Evolutionary conservation across 2,888 invertebrate species (phyloP).

Genomic region (Pharmacophagus antenor): DNA sequence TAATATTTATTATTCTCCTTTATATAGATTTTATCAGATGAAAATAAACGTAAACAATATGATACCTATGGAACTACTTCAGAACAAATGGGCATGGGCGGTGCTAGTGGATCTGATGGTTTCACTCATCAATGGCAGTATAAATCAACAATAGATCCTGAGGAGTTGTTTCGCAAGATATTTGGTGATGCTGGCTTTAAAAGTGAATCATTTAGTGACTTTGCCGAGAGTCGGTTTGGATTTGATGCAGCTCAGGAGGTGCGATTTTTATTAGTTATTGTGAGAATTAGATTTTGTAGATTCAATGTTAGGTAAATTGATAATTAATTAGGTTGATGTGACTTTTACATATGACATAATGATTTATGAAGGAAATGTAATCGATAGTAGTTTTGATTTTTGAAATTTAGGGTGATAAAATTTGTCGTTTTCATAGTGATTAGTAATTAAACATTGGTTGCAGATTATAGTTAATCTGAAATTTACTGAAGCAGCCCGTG

Average conservation of each 20-base stretch:
- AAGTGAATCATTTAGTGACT: slow-evolving; percentile 86
- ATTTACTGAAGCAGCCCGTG: slow-evolving; percentile 97
- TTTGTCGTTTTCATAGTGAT: not conserved
- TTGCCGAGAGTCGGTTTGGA: slow-evolving; percentile 93
- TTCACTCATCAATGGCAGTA: slow-evolving; percentile 91
- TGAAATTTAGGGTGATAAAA: no score
- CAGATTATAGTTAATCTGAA: slow-evolving; percentile 78
- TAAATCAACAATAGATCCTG: slow-evolving; percentile 94
- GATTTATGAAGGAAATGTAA: no score
- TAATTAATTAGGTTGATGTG: no score
- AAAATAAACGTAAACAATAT: slow-evolving; percentile 93
- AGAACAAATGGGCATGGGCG: slow-evolving; percentile 90
- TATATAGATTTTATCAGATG: slow-evolving; percentile 91
- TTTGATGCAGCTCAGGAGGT: slow-evolving; percentile 96
- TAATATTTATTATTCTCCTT: not conserved
- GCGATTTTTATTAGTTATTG: slow-evolving; percentile 29
- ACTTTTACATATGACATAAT: no score
- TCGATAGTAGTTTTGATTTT: no score
- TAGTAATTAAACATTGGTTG: not conserved
- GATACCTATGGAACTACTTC: slow-evolving; percentile 95
- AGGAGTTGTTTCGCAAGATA: slow-evolving; percentile 97
- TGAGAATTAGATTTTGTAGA: not conserved
- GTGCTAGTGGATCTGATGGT: slow-evolving; percentile 79
- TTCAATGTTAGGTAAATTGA: no score
- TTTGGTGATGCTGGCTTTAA: slow-evolving; percentile 93